A percentile compares a stretch with the other conserved stretches of the same genome.
These are phyloP conservation scores for Chamaetylas fuelleborni DNA, from an alignment of 2,113 vertebrate species.

Conservation along the genomic window DNA sequence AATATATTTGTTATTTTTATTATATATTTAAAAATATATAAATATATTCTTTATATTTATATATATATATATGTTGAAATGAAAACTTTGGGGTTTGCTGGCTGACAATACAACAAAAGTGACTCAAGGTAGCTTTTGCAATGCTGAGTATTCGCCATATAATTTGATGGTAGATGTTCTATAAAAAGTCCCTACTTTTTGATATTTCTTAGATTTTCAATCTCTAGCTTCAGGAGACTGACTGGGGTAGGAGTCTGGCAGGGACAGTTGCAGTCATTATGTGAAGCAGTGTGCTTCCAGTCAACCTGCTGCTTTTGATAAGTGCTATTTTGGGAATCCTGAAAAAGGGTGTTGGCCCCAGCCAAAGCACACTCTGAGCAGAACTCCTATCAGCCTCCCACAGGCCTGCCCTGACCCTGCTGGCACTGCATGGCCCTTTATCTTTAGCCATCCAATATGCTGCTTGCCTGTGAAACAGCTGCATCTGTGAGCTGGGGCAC, in stretches of 20 bases:
- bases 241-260: neutral
- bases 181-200: neutral
- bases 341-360: neutral
- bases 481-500: neutral
- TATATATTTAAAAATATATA: no score
- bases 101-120: neutral
- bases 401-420: neutral
- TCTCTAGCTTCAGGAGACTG: neutral
- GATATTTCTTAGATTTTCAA: neutral
- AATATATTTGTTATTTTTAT: neutral
- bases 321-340: constrained; percentile 6
- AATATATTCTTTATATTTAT: no score
- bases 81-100: neutral
- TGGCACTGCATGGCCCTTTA: neutral
- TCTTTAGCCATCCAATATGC: neutral
- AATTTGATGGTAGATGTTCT: neutral
- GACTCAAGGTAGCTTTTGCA: neutral
- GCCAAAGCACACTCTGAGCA: neutral
- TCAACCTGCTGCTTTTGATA: neutral
- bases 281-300: neutral
- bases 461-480: neutral
- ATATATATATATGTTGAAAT: neutral
- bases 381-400: neutral
- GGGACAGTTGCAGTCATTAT: neutral
- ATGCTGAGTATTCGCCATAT: neutral